Percentiles rank a stretch among this genome's conserved stretches.
These are phyloP conservation scores for Lycopodina hypogea DNA, from an alignment of 37 sponge, comb jelly and placozoan species.

Conservation along the genomic window DNA sequence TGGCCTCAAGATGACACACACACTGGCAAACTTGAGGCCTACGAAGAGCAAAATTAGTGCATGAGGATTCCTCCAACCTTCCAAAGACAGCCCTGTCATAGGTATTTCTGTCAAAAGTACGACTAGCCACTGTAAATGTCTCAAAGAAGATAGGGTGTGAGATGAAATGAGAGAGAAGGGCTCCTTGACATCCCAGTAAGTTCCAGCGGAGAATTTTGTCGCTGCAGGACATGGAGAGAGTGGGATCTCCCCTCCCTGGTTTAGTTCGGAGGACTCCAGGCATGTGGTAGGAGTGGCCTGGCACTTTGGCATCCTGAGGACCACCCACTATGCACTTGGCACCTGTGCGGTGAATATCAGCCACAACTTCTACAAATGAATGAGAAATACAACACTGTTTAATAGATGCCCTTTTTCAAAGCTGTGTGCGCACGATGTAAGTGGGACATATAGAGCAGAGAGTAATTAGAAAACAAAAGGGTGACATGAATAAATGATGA, in stretches of 20 bases:
- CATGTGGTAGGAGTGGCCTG: conserved; percentile 64
- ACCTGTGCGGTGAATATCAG: conserved; percentile 78
- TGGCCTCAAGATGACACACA: background rate
- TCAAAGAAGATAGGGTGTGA: conserved; percentile 57
- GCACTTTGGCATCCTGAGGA: conserved; percentile 40
- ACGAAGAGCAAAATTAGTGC: background rate
- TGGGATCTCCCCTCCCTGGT: conserved; percentile 86
- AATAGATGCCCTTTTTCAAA: background rate
- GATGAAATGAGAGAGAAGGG: conserved; percentile 64
- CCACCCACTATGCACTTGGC: conserved; percentile 76
- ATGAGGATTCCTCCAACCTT: conserved; percentile 1
- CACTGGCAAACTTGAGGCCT: conserved; percentile 13
- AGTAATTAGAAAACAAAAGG: too few relatives aligned
- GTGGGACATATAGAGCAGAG: too few relatives aligned
- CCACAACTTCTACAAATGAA: background rate
- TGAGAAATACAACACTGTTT: background rate
- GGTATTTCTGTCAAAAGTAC: conserved; percentile 11
- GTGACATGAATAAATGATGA: too few relatives aligned
- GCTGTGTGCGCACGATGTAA: too few relatives aligned
- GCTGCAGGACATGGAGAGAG: conserved; percentile 80
- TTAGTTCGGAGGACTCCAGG: conserved; percentile 69
- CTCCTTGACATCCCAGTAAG: conserved; percentile 81
- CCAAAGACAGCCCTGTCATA: conserved; percentile 46
- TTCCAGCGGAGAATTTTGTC: conserved; percentile 88
- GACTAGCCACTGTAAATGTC: conserved; percentile 38